Percentiles rank a stretch among this genome's conserved stretches.
phyloP scores from a whole-genome alignment of 2,113 vertebrate species.

The Ammodramus savannarum region DNA sequence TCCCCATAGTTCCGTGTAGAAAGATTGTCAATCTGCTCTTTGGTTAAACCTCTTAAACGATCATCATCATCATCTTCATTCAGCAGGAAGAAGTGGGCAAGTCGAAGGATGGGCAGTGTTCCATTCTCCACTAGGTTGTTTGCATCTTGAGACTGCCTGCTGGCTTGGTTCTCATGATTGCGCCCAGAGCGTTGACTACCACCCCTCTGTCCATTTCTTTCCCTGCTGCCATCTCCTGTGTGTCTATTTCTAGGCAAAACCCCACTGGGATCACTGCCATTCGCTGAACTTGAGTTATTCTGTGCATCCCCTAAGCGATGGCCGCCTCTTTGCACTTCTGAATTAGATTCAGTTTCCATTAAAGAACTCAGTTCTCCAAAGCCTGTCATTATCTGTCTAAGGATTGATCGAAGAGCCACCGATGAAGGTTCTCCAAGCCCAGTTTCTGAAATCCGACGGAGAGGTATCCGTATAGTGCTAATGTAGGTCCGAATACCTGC shows the following conservation, averaged over 20 bases:
- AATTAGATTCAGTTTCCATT: constrained; percentile 89
- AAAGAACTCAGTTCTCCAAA: constrained; percentile 92
- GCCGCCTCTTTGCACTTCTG: constrained; percentile 70
- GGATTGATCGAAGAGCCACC: constrained; percentile 86
- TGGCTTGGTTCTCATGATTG: background rate
- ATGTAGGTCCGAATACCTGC: constrained; percentile 90
- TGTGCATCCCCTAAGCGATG: background rate
- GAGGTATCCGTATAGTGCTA: constrained; percentile 89
- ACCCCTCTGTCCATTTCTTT: background rate
- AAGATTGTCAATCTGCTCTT: constrained; percentile 98
- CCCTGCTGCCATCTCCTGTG: constrained; percentile 45
- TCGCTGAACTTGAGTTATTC: background rate
- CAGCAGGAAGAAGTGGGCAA: constrained; percentile 91
- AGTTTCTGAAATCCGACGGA: constrained; percentile 86
- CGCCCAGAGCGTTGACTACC: background rate
- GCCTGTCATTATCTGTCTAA: constrained; percentile 93
- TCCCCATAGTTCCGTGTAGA: constrained; percentile 89
- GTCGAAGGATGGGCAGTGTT: constrained; percentile 86
- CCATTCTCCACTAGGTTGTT: constrained; percentile 87
- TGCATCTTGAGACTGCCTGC: constrained; percentile 75
- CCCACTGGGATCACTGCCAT: constrained; percentile 19
- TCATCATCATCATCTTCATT: constrained; percentile 87
- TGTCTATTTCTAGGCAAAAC: background rate
- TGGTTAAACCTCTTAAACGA: constrained; percentile 87
- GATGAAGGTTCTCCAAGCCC: constrained; percentile 88